A percentile compares a stretch with the other conserved stretches of the same genome.
Conservation (phyloP, 1,140 invertebrate genomes). For the Lordiphosa mommai region DNA sequence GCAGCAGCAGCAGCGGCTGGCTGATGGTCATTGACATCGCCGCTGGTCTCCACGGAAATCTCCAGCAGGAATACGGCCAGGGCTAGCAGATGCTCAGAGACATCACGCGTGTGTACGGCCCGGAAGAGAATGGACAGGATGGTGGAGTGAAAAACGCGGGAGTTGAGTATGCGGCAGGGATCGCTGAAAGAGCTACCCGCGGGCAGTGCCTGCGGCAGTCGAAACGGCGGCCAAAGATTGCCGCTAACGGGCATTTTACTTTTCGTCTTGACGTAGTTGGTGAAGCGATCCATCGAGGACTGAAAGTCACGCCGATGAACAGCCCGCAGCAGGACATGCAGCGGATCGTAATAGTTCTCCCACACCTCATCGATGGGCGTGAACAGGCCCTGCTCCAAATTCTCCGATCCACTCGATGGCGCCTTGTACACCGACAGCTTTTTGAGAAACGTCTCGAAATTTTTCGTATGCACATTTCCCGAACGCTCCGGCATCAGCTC, state of each 20-base stretch:
- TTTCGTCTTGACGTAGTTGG: constrained; percentile 85
- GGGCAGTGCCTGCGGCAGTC: constrained; percentile 82
- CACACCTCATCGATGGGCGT: constrained; percentile 93
- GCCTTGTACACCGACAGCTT: constrained; percentile 82
- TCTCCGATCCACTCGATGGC: constrained; percentile 82
- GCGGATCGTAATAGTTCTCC: constrained; percentile 95
- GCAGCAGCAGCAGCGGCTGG: constrained; percentile 31
- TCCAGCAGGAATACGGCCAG: constrained; percentile 92
- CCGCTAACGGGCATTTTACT: constrained; percentile 84
- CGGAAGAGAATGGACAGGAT: constrained; percentile 92
- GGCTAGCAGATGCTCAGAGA: constrained; percentile 92
- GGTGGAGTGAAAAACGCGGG: constrained; percentile 91
- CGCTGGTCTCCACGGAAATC: constrained; percentile 87
- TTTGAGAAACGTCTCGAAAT: constrained; percentile 92
- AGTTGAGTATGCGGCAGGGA: constrained; percentile 86
- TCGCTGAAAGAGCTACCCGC: constrained; percentile 86
- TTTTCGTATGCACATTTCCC: constrained; percentile 92
- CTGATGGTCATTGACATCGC: constrained; percentile 77
- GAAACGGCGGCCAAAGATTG: constrained; percentile 91
- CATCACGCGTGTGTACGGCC: constrained; percentile 86
- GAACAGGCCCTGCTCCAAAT: constrained; percentile 96
- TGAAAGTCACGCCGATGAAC: constrained; percentile 96
- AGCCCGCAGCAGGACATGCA: constrained; percentile 93
- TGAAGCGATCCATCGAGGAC: constrained; percentile 94
- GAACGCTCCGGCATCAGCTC: constrained; percentile 97